A percentile compares a stretch with the other conserved stretches of the same genome.
Conservation (phyloP, 2,113 vertebrate species). For the Sitta europaea region DNA sequence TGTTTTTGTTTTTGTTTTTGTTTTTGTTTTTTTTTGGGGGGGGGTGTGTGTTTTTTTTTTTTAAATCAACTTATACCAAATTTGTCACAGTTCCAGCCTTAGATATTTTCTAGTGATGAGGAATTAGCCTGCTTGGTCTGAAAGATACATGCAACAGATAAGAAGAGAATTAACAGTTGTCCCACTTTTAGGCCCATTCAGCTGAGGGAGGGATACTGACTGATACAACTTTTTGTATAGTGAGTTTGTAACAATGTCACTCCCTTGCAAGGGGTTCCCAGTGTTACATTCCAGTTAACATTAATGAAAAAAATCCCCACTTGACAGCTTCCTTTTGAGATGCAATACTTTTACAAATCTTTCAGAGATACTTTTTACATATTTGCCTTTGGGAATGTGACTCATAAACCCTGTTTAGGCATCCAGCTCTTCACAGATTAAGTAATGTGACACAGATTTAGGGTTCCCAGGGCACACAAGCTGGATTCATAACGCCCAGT, state of each 20-base stretch:
- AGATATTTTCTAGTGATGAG: neutral
- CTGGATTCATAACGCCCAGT: neutral
- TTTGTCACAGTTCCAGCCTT: neutral
- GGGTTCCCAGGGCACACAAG: neutral
- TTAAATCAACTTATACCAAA: neutral
- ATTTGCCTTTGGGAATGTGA: neutral
- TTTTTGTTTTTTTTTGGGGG: rapidly evolving
- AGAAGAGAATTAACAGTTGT: neutral
- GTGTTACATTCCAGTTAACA: neutral
- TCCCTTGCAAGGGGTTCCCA: neutral
- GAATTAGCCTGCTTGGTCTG: neutral
- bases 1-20: too few relatives aligned
- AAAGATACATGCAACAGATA: neutral
- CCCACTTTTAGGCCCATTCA: neutral
- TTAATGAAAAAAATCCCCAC: neutral
- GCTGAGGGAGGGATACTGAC: neutral
- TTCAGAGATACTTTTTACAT: neutral
- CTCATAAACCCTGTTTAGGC: neutral
- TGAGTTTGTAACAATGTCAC: neutral
- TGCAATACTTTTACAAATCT: neutral
- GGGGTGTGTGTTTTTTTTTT: too few relatives aligned
- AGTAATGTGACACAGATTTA: neutral
- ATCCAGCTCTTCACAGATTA: neutral
- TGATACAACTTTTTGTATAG: neutral
- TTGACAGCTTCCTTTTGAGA: neutral